phyloP scores from a whole-genome alignment of 1,140 invertebrate genomes.

The Babylonia areolata region DNA sequence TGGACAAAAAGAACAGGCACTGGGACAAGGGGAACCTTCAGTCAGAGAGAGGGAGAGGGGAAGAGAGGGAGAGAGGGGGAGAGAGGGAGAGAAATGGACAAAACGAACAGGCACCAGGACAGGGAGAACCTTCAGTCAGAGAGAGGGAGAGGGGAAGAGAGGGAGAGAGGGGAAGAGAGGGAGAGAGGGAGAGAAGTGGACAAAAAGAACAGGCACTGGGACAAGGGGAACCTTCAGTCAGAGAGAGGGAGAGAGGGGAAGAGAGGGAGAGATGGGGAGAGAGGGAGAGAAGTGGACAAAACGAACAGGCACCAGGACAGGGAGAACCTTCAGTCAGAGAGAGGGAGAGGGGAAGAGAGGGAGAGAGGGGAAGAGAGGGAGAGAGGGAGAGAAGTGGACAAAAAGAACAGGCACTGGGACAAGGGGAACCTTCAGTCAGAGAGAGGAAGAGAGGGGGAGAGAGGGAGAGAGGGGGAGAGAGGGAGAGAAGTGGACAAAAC shows the following conservation, averaged over 20 bases:
- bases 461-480: background rate
- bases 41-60: too few relatives aligned
- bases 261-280: background rate
- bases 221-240: too few relatives aligned
- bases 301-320: background rate
- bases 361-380: background rate
- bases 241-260: background rate
- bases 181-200: too few relatives aligned
- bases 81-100: too few relatives aligned
- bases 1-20: too few relatives aligned
- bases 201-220: too few relatives aligned
- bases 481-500: background rate
- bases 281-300: background rate
- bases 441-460: background rate
- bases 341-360: conserved; percentile 2
- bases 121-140: too few relatives aligned
- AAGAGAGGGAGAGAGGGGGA: too few relatives aligned
- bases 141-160: too few relatives aligned
- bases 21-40: too few relatives aligned
- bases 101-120: too few relatives aligned
- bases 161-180: too few relatives aligned
- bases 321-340: background rate
- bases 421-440: background rate
- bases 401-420: background rate
- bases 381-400: background rate